Conservation (phyloP, 2,797 vertebrate species). For the Acanthurus leucopareius region DNA sequence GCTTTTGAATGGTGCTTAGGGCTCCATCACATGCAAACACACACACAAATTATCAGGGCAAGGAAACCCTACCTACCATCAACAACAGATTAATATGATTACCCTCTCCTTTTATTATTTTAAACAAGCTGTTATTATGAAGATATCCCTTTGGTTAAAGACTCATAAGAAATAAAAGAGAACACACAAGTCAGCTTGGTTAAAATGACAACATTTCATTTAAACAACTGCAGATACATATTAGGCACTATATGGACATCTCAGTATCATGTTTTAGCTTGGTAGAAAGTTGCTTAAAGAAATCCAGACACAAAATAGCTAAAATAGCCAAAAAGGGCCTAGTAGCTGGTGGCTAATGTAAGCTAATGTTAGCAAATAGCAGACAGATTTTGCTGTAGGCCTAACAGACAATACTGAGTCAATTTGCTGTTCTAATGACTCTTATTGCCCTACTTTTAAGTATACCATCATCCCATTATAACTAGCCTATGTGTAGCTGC, state of each 20-base stretch:
- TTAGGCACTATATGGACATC: too few relatives aligned
- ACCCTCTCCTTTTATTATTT: neutral
- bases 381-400: neutral
- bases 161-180: neutral
- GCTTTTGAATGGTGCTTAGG: slow-evolving; percentile 69
- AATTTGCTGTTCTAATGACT: neutral
- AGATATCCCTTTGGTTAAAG: neutral
- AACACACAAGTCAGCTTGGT: neutral
- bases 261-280: too few relatives aligned
- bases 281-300: too few relatives aligned
- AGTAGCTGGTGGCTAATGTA: neutral
- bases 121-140: neutral
- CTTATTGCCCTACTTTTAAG: neutral
- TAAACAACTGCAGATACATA: too few relatives aligned
- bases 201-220: too few relatives aligned
- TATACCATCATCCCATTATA: slow-evolving; percentile 1
- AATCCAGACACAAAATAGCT: too few relatives aligned
- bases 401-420: neutral
- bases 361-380: neutral
- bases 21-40: slow-evolving; percentile 38
- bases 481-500: neutral
- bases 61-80: slow-evolving; percentile 24
- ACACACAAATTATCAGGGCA: slow-evolving; percentile 26
- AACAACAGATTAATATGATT: neutral
- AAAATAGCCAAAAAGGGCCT: neutral